Conservation (phyloP, 30 jellyfish, hydroid and myxozoan genomes). For the Chironex yamaguchii region DNA sequence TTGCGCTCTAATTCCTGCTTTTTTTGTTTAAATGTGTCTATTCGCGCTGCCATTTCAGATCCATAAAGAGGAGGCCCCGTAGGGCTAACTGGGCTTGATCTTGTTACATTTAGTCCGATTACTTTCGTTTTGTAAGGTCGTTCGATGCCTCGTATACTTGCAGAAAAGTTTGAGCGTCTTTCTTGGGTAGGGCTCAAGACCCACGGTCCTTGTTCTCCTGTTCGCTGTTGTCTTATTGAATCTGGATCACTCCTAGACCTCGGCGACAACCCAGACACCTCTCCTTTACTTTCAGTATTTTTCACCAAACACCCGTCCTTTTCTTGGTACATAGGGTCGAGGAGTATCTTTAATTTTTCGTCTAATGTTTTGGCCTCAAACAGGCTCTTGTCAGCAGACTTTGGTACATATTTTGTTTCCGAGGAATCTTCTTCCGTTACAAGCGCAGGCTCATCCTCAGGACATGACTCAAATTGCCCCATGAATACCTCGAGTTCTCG, state of each 20-base stretch:
- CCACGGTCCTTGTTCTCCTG: neutral
- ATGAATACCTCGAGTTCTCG: slow-evolving; percentile 69
- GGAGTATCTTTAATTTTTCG: slow-evolving; percentile 63
- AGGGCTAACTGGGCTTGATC: neutral
- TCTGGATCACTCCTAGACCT: neutral
- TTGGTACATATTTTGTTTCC: slow-evolving; percentile 3
- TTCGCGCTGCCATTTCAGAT: slow-evolving; percentile 87
- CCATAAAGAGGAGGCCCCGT: slow-evolving; percentile 52
- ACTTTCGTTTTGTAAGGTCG: slow-evolving; percentile 77
- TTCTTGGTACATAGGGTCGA: slow-evolving; percentile 79
- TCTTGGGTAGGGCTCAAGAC: neutral
- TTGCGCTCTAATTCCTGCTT: slow-evolving; percentile 85
- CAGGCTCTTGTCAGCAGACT: slow-evolving; percentile 30
- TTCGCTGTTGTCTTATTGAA: neutral
- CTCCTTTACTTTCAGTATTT: neutral
- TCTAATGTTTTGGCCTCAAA: slow-evolving; percentile 80
- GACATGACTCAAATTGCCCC: slow-evolving; percentile 70
- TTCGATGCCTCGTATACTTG: slow-evolving; percentile 71
- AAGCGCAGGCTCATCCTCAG: slow-evolving; percentile 62
- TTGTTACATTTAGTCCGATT: slow-evolving; percentile 72
- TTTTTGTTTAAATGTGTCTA: slow-evolving; percentile 82
- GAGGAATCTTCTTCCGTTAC: slow-evolving; percentile 1
- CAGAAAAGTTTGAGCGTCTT: slow-evolving; percentile 39
- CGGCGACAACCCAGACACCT: neutral
- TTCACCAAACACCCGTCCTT: slow-evolving; percentile 58